Conservation (phyloP, 2,888 invertebrate species). For the Hirtodrosophila alboralis region DNA sequence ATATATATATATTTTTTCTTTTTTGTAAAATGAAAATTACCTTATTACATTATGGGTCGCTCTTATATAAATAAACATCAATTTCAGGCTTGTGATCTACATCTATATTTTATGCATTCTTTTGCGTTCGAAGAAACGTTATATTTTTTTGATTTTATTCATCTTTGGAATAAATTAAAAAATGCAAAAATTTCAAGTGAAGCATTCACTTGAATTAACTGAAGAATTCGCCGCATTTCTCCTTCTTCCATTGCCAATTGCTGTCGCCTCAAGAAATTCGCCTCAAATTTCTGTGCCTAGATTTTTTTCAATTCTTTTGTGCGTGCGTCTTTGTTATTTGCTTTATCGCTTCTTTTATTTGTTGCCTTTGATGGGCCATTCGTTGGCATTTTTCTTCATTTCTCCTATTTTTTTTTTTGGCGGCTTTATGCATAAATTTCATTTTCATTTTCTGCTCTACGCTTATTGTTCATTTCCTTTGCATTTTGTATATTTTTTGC, state of each 20-base stretch:
- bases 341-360: slow-evolving; percentile 50
- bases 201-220: too few species aligned
- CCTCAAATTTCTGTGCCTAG: slow-evolving; percentile 14
- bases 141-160: too few species aligned
- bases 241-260: background rate
- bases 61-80: too few species aligned
- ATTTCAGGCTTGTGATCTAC: too few species aligned
- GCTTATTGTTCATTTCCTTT: slow-evolving; percentile 67
- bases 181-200: too few species aligned
- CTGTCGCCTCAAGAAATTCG: slow-evolving; percentile 3
- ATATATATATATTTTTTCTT: too few species aligned
- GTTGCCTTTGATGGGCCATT: slow-evolving; percentile 70
- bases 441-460: slow-evolving; percentile 70
- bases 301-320: slow-evolving; percentile 20
- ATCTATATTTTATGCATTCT: too few species aligned
- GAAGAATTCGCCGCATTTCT: too few species aligned
- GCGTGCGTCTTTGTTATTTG: slow-evolving; percentile 19
- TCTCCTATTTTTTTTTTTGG: slow-evolving; percentile 11
- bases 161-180: too few species aligned
- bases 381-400: slow-evolving; percentile 24
- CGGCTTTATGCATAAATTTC: slow-evolving; percentile 73
- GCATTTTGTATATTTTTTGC: slow-evolving; percentile 50
- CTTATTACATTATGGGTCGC: too few species aligned
- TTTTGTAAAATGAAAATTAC: too few species aligned
- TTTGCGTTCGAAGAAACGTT: too few species aligned